Base-by-base conservation (phyloP, 2,797 vertebrate species). In the Danionella dracula region DNA sequence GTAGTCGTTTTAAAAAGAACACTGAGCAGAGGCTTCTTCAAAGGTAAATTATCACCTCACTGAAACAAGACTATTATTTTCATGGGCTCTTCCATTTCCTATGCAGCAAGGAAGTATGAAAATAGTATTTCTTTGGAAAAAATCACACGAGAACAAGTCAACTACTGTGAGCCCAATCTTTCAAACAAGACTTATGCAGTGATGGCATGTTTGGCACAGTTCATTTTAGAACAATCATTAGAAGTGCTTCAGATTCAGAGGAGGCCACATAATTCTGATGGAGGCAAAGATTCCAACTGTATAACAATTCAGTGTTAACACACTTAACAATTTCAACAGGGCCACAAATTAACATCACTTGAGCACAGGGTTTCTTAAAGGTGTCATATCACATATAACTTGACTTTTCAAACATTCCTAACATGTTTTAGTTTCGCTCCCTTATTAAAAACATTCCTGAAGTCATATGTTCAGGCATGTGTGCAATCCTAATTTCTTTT, bases 31-130 rank as follows among this genome's bases (percentile, higher is more conserved):
- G 74, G 69, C 78, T 74, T 60, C 65, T 11, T 61, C 72, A 66
- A 41, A 74, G n/a, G 75, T 82, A 70, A 79, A 67, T 80, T 71
- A 79, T 31, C 12, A 57, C 2, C 8, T 56, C 54, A 69, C 20
- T 51, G 72, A 57, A 4, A 57, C 76, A 78, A 78, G n/a, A 16
- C 50, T 40, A 50, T 73, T 70, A 76, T 17, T 10, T 64, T 57
- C 60, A 27, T 6, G n/a, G n/a, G 77, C 76, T 78, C 34, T 73
- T 74, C 58, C 50, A 29, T 69, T 78, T 76, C 66, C 78, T 4
- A 19, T 48, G 32, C 53, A 34, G 63, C 5, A 50, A 12, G 67
- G 35, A 58, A 15, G 50, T 57, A 57, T 67, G 75, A 72, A 34
- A 66, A 55, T 46, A 27, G 61, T 70, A 80, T 76, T 21, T 35